Conservation (phyloP, 2,888 invertebrate genomes). For the Heliconius hortense region DNA sequence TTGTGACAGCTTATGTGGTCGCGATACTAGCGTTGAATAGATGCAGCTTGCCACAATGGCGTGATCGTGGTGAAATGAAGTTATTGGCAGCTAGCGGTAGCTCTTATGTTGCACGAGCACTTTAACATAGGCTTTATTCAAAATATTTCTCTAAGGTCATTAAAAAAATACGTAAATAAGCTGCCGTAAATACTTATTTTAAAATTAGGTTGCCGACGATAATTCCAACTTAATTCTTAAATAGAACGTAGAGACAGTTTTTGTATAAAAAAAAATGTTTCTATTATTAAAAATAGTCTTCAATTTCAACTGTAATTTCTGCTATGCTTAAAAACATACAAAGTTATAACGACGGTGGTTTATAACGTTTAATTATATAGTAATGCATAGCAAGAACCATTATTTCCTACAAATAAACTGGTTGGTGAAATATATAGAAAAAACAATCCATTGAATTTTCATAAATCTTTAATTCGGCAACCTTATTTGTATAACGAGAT, state of each 20-base stretch:
- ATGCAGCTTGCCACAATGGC: constrained; percentile 6
- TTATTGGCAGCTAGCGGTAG: neutral
- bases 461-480: neutral
- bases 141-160: no score
- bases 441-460: neutral
- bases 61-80: neutral
- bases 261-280: no score
- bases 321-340: neutral
- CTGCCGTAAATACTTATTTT: no score
- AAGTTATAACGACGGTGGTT: neutral
- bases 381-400: neutral
- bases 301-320: no score
- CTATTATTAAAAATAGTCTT: no score
- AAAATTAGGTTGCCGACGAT: no score
- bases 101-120: neutral
- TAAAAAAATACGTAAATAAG: no score
- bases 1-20: constrained; percentile 53
- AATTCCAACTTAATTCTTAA: no score
- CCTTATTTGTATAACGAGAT: constrained; percentile 9
- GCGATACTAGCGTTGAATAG: constrained; percentile 2
- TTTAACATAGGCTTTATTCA: no score
- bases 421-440: neutral
- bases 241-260: no score
- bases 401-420: neutral
- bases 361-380: neutral